Conservation (phyloP, 2,797 vertebrate species). For the Enteromius argenteus region DNA sequence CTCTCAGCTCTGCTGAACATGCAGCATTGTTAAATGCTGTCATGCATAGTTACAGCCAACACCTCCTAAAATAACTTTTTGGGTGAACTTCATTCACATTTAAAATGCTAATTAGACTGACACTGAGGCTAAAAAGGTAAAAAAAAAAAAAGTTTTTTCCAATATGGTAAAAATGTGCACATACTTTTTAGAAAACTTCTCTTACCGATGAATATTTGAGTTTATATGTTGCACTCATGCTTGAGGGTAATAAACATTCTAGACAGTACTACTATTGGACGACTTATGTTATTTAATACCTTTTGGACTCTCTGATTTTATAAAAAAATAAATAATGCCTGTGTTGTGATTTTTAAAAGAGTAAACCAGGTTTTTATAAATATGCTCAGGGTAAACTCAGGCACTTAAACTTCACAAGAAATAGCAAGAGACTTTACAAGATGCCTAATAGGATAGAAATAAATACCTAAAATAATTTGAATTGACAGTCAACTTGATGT, state of each 20-base stretch:
- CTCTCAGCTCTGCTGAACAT: constrained; percentile 19
- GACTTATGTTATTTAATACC: background rate
- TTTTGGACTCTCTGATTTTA: background rate
- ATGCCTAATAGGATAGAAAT: background rate
- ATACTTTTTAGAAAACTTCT: background rate
- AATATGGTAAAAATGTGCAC: background rate
- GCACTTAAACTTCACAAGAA: background rate
- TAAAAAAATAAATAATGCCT: background rate
- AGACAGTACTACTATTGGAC: background rate
- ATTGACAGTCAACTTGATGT: background rate
- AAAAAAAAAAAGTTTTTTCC: background rate
- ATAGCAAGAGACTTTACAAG: background rate
- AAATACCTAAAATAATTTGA: background rate
- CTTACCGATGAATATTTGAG: background rate
- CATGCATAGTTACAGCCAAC: constrained; percentile 34
- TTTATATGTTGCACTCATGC: background rate
- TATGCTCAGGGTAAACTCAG: background rate
- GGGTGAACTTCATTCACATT: constrained; percentile 41
- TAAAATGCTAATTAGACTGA: constrained; percentile 44
- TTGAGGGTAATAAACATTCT: background rate
- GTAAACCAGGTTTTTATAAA: background rate
- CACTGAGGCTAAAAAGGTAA: background rate
- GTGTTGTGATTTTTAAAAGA: constrained; percentile 4
- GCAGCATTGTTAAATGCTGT: constrained; percentile 36
- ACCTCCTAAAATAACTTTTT: constrained; percentile 49